These are phyloP conservation scores for Coendou prehensilis DNA, from an alignment of 2,797 vertebrate genomes.

Conservation along the genomic window DNA sequence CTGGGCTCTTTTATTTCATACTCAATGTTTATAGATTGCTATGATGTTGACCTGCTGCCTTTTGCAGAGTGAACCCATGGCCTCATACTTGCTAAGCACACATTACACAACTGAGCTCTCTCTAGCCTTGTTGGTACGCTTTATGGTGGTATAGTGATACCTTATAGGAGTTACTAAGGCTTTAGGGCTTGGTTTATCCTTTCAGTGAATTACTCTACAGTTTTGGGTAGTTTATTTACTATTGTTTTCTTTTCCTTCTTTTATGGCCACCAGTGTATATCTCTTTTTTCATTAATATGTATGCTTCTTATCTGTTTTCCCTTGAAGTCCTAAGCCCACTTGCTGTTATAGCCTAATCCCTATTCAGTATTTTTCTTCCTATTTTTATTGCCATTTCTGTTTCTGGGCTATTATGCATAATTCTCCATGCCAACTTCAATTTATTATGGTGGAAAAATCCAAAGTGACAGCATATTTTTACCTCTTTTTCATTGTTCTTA, in stretches of 20 bases:
- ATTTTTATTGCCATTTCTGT: conserved; percentile 38
- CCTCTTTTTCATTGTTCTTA: conserved; percentile 24
- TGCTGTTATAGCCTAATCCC: not conserved
- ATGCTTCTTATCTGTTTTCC: conserved; percentile 13
- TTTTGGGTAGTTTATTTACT: not conserved
- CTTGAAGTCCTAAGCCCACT: not conserved
- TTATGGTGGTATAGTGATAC: not conserved
- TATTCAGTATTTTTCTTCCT: not conserved
- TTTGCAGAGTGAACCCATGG: not conserved
- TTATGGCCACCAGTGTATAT: not conserved
- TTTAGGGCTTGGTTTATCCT: not conserved
- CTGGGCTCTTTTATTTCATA: not conserved
- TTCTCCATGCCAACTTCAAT: not conserved
- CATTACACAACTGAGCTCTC: not conserved
- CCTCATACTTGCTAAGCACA: not conserved
- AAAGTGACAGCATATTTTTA: conserved; percentile 41
- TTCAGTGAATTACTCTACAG: not conserved
- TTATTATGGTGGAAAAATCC: conserved; percentile 44
- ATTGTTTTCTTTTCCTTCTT: conserved; percentile 14
- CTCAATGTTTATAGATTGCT: not conserved
- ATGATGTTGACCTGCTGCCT: not conserved
- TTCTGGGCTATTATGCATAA: conserved; percentile 11
- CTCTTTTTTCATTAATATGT: conserved; percentile 38
- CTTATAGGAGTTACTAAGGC: not conserved
- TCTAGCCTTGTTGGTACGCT: not conserved